Evolutionary conservation across 2,797 vertebrate genomes (phyloP).

Genomic region (Heteromormyrus szaboi): DNA sequence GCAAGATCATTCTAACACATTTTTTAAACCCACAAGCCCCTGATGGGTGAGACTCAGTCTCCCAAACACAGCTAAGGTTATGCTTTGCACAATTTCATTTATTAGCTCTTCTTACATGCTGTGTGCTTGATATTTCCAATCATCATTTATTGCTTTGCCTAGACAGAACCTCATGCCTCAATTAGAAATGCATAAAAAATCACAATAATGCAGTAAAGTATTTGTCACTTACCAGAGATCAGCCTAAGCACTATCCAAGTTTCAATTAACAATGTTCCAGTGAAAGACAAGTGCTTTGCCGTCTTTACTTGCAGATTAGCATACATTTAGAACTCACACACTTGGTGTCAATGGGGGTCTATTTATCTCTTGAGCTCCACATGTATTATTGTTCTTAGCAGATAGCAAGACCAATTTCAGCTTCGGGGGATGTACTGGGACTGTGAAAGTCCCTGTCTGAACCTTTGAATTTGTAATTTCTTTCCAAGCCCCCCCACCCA

Average conservation of each 20-base stretch:
- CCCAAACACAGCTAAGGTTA: background rate
- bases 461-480: constrained; percentile 49
- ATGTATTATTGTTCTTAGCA: constrained; percentile 8
- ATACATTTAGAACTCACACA: constrained; percentile 51
- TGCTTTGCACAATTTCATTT: background rate
- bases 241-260: constrained; percentile 22
- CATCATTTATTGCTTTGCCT: background rate
- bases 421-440: background rate
- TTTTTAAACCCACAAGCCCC: background rate
- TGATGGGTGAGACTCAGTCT: background rate
- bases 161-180: background rate
- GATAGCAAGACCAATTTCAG: constrained; percentile 5
- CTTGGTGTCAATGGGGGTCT: background rate
- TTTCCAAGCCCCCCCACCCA: constrained; percentile 39
- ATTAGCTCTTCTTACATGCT: background rate
- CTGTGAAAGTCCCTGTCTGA: constrained; percentile 40
- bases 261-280: constrained; percentile 29
- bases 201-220: background rate
- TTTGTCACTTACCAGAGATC: constrained; percentile 1
- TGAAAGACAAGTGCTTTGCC: constrained; percentile 49
- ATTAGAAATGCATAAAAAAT: constrained; percentile 1
- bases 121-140: background rate
- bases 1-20: background rate
- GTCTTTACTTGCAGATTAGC: constrained; percentile 61
- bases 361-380: background rate